Base-by-base conservation (phyloP, 2,113 vertebrate species). In the Lota lota region DNA sequence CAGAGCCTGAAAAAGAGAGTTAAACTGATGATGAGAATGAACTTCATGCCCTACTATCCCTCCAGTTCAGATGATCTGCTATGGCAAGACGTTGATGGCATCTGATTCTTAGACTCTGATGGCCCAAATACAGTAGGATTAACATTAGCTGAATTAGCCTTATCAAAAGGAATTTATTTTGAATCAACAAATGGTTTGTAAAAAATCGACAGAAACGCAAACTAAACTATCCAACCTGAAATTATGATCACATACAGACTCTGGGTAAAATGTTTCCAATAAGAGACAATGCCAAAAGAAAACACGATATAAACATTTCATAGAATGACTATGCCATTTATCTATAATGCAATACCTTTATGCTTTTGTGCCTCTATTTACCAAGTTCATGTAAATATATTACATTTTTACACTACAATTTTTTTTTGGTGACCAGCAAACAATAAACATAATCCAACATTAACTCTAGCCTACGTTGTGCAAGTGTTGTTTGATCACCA, bases 11-110 rank as follows among this genome's bases (percentile, higher is more conserved):
- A 17, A 17, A 17, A 53, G 17, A 53, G 17, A 53, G 17, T 12
- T 53, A 14, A 15, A 53, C 12, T 53, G 17, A 53, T 53, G 59
- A 68, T 69, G 15, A 28, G 22, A 65, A 74, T 67, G 86, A 88
- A 89, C 88, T 79, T 82, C 64, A 1, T 83, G 88, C 86, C 82
- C 88, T 73, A 67, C 22, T 66, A 79, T 85, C 72, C 67, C 51
- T 56, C 72, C 7, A 61, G 75, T 20, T 66, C 67, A 74, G 71
- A 77, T 82, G 73, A 82, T 79, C 71, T 61, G 53, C 28, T 67
- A 65, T 62, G 71, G 47, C 56, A 78, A 15, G 20, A 65, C 57
- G 64, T 68, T 61, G 67, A 47, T 47, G 40, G 8, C 12, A 14
- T 14, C 40, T 47, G 40, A 47, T 62, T 77, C 22, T 33, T 1